A percentile compares a stretch with the other conserved stretches of the same genome.
These are phyloP conservation scores for Caenorhabditis wallacei DNA, from an alignment of 2,888 invertebrate genomes.

Conservation along the genomic window DNA sequence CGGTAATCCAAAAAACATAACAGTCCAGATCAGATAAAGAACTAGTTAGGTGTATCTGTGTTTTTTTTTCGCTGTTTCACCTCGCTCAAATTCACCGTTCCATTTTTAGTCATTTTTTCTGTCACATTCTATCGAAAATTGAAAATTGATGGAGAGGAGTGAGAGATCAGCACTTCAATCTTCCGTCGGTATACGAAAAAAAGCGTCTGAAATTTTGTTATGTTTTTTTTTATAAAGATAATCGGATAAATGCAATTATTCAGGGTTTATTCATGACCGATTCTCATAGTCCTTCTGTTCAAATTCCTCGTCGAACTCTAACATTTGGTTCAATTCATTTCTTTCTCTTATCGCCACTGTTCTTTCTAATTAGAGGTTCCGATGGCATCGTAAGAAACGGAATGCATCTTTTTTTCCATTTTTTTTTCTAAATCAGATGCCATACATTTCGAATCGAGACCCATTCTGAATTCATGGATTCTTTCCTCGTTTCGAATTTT, in stretches of 20 bases:
- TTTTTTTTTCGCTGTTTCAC: slow-evolving; percentile 16
- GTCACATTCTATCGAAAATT: slow-evolving; percentile 18
- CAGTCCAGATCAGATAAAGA: slow-evolving; percentile 56
- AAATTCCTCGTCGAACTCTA: slow-evolving; percentile 30
- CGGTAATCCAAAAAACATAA: slow-evolving; percentile 60
- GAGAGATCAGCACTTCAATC: slow-evolving; percentile 31
- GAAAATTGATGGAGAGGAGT: slow-evolving; percentile 8
- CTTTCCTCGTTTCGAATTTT: slow-evolving; percentile 29
- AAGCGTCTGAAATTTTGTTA: slow-evolving; percentile 50
- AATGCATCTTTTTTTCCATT: slow-evolving; percentile 17
- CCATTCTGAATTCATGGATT: slow-evolving; percentile 57
- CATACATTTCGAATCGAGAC: slow-evolving; percentile 57
- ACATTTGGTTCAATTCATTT: slow-evolving; percentile 3
- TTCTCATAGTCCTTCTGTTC: slow-evolving; percentile 27
- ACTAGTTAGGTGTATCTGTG: slow-evolving; percentile 44
- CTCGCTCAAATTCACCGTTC: slow-evolving; percentile 39
- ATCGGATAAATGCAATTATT: slow-evolving; percentile 75
- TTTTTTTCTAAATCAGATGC: slow-evolving; percentile 52
- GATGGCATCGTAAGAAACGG: slow-evolving; percentile 20
- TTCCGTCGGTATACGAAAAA: slow-evolving; percentile 3
- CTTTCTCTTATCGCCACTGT: slow-evolving; percentile 18
- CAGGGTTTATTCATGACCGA: slow-evolving; percentile 71
- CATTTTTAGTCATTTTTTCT: slow-evolving; percentile 55
- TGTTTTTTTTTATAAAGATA: slow-evolving; percentile 52
- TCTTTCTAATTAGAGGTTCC: slow-evolving; percentile 39